Base-by-base conservation (phyloP, 92 coral and sea anemone species). In the Bergia puertoricense region DNA sequence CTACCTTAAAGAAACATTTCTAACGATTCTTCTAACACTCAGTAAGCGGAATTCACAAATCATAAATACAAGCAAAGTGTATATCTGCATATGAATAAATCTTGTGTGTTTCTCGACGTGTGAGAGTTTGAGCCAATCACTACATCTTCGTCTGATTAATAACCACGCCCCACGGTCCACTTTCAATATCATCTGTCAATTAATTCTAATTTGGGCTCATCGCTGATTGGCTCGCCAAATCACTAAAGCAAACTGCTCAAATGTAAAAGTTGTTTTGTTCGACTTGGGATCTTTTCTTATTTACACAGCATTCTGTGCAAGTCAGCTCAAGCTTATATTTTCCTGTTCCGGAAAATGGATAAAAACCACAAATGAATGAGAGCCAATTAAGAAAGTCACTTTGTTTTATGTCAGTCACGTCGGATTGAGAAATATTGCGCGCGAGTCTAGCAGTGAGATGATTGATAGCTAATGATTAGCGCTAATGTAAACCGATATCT, bases 101-200 rank as follows among this genome's bases (percentile, higher is more conserved):
- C 91, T 85, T 91, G 94, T 96, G 93, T 81, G 90, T 86, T 86
- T 88, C 94, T 74, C 92, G 92, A 80, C 88, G 85, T 88, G 78
- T 77, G 90, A 48, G 62, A 38, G 79, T 79, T 37, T 50, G 83
- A 82, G 82, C 99, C 99, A 97, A 97, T 97, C 96, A 95, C 85
- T 72, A 68, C 45, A 82, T 77, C 38, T 85, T 88, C 82, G 85
- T 90, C 93, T 92, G 93, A 94, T 95, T 94, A 94, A 92, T 91
- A 71, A 88, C 96, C 97, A 93, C 98, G 97, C 99, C 99, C 89
- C 86, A 85, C 56, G 90, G 79, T 80, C 89, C 81, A 88, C 71
- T 83, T 50, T 93, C 91, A 88, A 91, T 91, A 89, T 89, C 95
- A 96, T 88, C 96, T 95, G 96, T 95, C 98, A 95, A 92, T 92